Base-by-base conservation (phyloP, 2,113 vertebrate species). In the Poeciliopsis turrubarensis region DNA sequence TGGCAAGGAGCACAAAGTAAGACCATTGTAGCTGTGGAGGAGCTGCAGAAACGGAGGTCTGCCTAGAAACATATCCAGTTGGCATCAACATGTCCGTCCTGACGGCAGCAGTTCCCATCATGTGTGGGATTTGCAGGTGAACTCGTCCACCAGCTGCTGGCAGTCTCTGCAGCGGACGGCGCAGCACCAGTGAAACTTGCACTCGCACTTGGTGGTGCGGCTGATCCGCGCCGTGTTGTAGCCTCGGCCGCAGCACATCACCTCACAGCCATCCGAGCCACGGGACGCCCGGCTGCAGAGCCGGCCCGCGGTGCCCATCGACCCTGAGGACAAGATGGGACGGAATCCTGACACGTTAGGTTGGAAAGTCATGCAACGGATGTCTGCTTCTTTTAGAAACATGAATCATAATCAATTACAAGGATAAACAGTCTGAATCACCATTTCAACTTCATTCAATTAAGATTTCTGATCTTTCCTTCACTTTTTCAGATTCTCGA, bases 161-260 rank as follows among this genome's bases (percentile, higher is more conserved):
- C 97, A 99, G 95, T 98, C 97, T 57, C 96, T 94, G 91, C 97
- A 99, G 91, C 87, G 96, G 82, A 99, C 97, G 0, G 96, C 95
- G 11, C 97, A 99, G 57, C 97, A 98, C 97, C 98, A 98, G 86
- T 98, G 97, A 93, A 99, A 99, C 75, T 97, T 98, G 87, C 97
- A 99, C 93, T 97, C 97, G 0, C 97, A 99, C 74, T 98, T 96
- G 7, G 95, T 95, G 92, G 95, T 95, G 51, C 94, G 95, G 82
- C 95, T 96, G 81, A 98, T 80, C 0, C 93, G 95, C 9, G 96
- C 93, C 2, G 97, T 98, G 92, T 99, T 96, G 0, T 98, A 98
- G 75, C 97, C 97, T 9, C 97, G 95, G 13, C 96, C 97, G 0
- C 98, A 99, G 93, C 97, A 98, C 97, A 99, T 97, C 81, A 99